These are phyloP conservation scores for Aphelocoma californica DNA, from an alignment of 2,797 vertebrate genomes.

Conservation along the genomic window DNA sequence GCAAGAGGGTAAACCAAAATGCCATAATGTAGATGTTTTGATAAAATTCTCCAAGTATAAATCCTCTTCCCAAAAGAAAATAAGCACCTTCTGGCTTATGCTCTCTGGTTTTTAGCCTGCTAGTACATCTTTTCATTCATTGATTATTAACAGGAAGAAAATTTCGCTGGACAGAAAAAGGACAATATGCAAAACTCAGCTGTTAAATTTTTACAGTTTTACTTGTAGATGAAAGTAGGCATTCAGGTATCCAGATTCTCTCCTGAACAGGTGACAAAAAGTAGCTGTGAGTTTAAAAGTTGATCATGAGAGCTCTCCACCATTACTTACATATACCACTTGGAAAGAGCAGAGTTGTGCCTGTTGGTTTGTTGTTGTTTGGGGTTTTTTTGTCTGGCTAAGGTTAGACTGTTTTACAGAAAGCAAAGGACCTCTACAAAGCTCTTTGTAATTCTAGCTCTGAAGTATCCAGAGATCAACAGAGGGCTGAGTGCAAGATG, in stretches of 20 bases:
- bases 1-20: background rate
- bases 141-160: background rate
- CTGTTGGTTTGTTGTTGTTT: background rate
- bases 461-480: background rate
- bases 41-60: background rate
- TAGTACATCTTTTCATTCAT: background rate
- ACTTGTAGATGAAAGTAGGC: background rate
- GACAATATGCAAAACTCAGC: background rate
- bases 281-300: background rate
- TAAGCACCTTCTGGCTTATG: background rate
- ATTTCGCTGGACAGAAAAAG: background rate
- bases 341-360: background rate
- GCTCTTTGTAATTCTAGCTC: background rate
- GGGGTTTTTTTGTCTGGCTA: background rate
- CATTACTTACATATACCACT: fast-evolving
- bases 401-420: background rate
- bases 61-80: background rate
- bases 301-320: background rate
- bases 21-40: background rate
- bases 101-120: background rate
- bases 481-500: background rate
- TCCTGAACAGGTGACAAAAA: background rate
- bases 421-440: background rate
- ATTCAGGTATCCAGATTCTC: background rate
- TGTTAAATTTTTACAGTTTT: background rate